These are phyloP conservation scores for Crematogaster levior DNA, from an alignment of 2,888 invertebrate genomes.

Conservation along the genomic window DNA sequence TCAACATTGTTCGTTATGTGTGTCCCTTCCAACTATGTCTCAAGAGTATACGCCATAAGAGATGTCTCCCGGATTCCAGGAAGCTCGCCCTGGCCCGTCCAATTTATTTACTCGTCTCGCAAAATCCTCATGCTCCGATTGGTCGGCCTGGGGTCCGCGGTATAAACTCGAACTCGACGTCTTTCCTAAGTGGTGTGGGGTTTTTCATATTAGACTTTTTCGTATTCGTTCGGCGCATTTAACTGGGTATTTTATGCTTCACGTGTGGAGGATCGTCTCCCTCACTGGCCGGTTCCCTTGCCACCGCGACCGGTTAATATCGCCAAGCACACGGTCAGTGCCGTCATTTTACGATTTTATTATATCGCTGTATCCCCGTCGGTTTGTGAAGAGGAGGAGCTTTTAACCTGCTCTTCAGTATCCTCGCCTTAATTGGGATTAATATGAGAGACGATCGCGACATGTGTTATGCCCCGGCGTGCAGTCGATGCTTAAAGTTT, in stretches of 20 bases:
- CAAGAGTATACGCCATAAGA: conserved; percentile 24
- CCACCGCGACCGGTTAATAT: conserved; percentile 76
- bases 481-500: conserved; percentile 61
- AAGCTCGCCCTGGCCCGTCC: conserved; percentile 63
- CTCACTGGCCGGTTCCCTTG: conserved; percentile 59
- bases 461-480: conserved; percentile 42
- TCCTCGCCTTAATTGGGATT: conserved; percentile 73
- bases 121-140: conserved; percentile 66
- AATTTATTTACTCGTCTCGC: conserved; percentile 74
- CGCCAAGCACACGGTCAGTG: conserved; percentile 68
- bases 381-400: conserved; percentile 41
- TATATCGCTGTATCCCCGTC: conserved; percentile 71
- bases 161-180: conserved; percentile 68
- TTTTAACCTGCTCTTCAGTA: conserved; percentile 56
- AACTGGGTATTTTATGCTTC: conserved; percentile 75
- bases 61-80: conserved; percentile 66
- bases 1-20: conserved; percentile 20
- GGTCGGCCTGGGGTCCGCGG: conserved; percentile 56
- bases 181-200: conserved; percentile 53
- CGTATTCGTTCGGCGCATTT: conserved; percentile 76
- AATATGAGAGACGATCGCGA: conserved; percentile 66
- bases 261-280: conserved; percentile 63
- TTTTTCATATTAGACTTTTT: conserved; percentile 76
- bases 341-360: conserved; percentile 81
- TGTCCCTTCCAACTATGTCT: not conserved